These are phyloP conservation scores for Urocyon cinereoargenteus DNA, from an alignment of 2,797 vertebrate genomes.

Conservation along the genomic window DNA sequence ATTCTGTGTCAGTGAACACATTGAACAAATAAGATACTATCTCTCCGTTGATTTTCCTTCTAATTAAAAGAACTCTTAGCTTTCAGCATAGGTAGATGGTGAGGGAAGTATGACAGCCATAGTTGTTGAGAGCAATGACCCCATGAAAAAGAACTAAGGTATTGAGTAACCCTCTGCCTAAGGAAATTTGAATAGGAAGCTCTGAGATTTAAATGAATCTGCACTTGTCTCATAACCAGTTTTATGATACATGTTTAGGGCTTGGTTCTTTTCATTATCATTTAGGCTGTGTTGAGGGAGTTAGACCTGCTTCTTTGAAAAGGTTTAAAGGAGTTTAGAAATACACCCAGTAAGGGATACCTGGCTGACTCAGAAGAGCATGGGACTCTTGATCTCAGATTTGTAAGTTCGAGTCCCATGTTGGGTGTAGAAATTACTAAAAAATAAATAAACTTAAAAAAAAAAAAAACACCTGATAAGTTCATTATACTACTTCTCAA, in stretches of 20 bases:
- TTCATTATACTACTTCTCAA: neutral
- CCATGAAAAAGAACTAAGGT: conserved; percentile 55
- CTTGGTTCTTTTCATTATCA: conserved; percentile 25
- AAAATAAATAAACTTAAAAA: neutral
- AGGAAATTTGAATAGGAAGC: conserved; percentile 67
- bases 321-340: conserved; percentile 35
- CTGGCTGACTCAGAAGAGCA: neutral
- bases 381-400: neutral
- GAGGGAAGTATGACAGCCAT: conserved; percentile 63
- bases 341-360: neutral
- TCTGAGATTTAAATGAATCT: conserved; percentile 63
- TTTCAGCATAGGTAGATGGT: conserved; percentile 51
- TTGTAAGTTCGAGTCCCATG: neutral
- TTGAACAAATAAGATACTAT: conserved; percentile 79
- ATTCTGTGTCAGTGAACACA: conserved; percentile 71
- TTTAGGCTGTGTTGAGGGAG: neutral
- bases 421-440: neutral
- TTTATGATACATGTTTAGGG: neutral
- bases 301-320: conserved; percentile 36
- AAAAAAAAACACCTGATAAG: neutral
- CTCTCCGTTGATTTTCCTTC: conserved; percentile 75
- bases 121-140: conserved; percentile 72
- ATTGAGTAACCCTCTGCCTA: conserved; percentile 66
- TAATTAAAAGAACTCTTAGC: conserved; percentile 75
- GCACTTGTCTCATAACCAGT: conserved; percentile 22